Conservation (phyloP, 2,113 vertebrate genomes). For the Pontoporia blainvillei region DNA sequence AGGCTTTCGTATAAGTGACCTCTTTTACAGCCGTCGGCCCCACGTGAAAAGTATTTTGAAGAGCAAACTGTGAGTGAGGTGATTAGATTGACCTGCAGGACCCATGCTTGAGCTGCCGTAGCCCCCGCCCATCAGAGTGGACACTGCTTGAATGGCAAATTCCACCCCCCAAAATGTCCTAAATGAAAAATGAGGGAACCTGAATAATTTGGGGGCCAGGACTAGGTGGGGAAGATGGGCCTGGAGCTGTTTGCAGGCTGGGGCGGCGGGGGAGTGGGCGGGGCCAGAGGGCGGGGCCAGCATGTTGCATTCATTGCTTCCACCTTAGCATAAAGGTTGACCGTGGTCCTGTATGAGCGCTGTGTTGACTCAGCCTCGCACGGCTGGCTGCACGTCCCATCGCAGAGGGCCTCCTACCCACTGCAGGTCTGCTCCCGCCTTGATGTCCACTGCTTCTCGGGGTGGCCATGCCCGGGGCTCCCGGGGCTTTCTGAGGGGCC, state of each 20-base stretch:
- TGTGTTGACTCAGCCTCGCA: constrained; percentile 89
- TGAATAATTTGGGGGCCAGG: constrained; percentile 49
- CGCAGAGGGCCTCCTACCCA: constrained; percentile 85
- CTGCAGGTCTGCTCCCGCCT: neutral
- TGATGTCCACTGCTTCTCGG: rapidly evolving
- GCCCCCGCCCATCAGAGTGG: constrained; percentile 72
- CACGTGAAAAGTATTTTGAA: constrained; percentile 72
- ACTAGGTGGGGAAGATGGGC: constrained; percentile 7
- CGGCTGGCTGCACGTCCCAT: constrained; percentile 81
- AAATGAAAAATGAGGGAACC: constrained; percentile 64
- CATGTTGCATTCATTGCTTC: constrained; percentile 48
- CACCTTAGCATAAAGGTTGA: constrained; percentile 76
- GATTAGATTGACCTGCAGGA: constrained; percentile 80
- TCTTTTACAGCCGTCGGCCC: constrained; percentile 76
- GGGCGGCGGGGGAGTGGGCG: neutral
- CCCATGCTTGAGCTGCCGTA: constrained; percentile 72
- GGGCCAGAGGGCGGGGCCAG: neutral
- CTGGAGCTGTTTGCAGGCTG: neutral
- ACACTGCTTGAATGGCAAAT: constrained; percentile 63
- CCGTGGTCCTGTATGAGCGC: constrained; percentile 80
- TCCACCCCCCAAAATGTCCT: constrained; percentile 50
- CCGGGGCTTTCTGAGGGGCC: neutral
- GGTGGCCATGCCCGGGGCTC: too few species aligned
- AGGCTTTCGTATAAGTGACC: constrained; percentile 72
- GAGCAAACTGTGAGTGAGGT: constrained; percentile 77